phyloP scores from a whole-genome alignment of 2,888 invertebrate species.

The Lissonota sp. region DNA sequence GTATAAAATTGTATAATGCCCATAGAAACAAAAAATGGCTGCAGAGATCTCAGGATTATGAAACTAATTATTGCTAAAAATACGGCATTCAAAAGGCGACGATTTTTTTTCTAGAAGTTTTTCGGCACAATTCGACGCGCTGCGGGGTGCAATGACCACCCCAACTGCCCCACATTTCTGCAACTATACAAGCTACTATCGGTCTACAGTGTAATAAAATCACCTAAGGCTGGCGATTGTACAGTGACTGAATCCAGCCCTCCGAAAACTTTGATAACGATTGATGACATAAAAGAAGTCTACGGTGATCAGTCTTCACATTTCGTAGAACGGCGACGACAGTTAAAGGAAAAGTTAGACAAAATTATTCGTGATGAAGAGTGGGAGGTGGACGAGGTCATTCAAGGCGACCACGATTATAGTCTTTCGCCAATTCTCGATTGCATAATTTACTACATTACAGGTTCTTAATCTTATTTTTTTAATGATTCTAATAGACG shows the following conservation, averaged over 20 bases:
- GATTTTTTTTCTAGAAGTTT: conserved; percentile 14
- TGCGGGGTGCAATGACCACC: conserved; percentile 50
- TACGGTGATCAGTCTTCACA: too few species aligned
- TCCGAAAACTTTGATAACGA: conserved; percentile 34
- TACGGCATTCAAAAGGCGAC: too few species aligned
- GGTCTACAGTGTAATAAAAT: too few species aligned
- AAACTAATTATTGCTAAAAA: too few species aligned
- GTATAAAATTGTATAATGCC: too few species aligned
- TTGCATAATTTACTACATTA: conserved; percentile 58
- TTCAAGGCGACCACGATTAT: conserved; percentile 52
- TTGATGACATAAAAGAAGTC: conserved; percentile 48
- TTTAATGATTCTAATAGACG: too few species aligned
- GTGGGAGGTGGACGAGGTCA: conserved; percentile 53
- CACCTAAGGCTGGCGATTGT: too few species aligned
- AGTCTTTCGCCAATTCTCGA: conserved; percentile 39
- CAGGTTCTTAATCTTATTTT: too few species aligned
- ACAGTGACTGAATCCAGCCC: conserved; percentile 46
- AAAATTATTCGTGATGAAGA: conserved; percentile 30
- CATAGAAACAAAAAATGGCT: neutral
- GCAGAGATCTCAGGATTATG: too few species aligned
- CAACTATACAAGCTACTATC: conserved; percentile 65
- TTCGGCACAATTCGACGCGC: conserved; percentile 55
- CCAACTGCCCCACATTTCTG: conserved; percentile 60
- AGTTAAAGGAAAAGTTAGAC: conserved; percentile 12
- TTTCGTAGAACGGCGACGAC: conserved; percentile 7